Evolutionary conservation across 2,113 vertebrate genomes (phyloP), one percentile per base, ranked within the genome.

Genomic region (Chaetodon auriga): DNA sequence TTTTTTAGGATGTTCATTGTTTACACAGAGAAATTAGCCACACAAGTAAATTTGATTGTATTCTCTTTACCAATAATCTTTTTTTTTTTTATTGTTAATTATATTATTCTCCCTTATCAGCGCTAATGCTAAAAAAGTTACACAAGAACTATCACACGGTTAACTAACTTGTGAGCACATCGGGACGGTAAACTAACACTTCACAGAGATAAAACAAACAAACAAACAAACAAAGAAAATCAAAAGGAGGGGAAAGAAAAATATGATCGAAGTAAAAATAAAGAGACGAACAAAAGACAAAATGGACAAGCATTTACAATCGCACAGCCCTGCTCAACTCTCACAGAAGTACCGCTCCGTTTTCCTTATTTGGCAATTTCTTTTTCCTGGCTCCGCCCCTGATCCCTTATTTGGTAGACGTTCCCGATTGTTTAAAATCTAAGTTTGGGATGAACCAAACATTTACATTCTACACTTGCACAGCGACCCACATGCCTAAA

Each of bases 111-210:
- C 82, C 90, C 78, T 93, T 92, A 92, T 90, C 82, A 88, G 87
- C 68, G 46, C 93, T 95, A 95, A 93, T 81, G 92, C 95, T 94
- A 94, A 90, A 94, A 95, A 94, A 94, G 92, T 93, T 94, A 94
- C 94, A 94, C 90, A 85, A 85, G 79, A 94, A 92, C 93, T 84
- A 95, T 86, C 92, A 95, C 94, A 93, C 89, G 23, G 68, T 92
- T 89, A 86, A 89, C 91, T 95, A 94, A 93, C 79, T 88, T 87
- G 86, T 94, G 92, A 93, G 84, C 88, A 94, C 92, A 92, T 70
- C n/a, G 30, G 92, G 92, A 95, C 90, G 23, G 75, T 87, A 90
- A 93, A 87, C 92, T 93, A 93, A 93, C 90, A 95, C 87, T 87
- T 94, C 91, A 95, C 85, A 89, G 65, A 93, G 83, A 88, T 88